phyloP scores from a whole-genome alignment of 2,888 invertebrate species.

The Lottia scabra region DNA sequence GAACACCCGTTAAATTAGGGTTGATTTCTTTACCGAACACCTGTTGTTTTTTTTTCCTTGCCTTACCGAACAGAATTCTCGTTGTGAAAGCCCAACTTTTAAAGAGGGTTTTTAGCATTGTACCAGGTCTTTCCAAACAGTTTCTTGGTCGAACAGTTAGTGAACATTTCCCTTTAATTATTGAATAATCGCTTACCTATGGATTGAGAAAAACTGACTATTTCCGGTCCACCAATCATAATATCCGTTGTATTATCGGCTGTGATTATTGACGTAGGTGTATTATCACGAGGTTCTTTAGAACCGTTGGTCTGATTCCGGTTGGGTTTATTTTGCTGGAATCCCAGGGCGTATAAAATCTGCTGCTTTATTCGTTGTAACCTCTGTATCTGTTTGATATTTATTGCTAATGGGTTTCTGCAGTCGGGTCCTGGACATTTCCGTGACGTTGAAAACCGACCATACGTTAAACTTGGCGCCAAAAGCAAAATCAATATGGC shows the following conservation, averaged over 20 bases:
- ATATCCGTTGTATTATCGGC: background rate
- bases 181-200: no score
- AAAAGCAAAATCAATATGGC: background rate
- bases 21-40: no score
- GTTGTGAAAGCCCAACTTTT: no score
- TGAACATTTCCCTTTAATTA: no score
- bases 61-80: no score
- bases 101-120: no score
- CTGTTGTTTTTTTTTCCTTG: no score
- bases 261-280: background rate
- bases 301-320: no score
- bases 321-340: background rate
- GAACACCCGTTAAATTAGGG: no score
- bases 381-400: constrained; percentile 12
- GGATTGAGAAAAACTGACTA: background rate
- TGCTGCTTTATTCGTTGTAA: constrained; percentile 13
- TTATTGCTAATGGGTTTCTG: background rate
- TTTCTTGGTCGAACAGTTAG: no score
- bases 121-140: no score
- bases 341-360: constrained; percentile 8
- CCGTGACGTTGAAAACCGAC: background rate
- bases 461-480: background rate
- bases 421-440: constrained; percentile 6
- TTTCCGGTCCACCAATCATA: background rate
- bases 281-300: background rate